Base-by-base conservation (phyloP, 2,113 vertebrate species). In the Mola mola region DNA sequence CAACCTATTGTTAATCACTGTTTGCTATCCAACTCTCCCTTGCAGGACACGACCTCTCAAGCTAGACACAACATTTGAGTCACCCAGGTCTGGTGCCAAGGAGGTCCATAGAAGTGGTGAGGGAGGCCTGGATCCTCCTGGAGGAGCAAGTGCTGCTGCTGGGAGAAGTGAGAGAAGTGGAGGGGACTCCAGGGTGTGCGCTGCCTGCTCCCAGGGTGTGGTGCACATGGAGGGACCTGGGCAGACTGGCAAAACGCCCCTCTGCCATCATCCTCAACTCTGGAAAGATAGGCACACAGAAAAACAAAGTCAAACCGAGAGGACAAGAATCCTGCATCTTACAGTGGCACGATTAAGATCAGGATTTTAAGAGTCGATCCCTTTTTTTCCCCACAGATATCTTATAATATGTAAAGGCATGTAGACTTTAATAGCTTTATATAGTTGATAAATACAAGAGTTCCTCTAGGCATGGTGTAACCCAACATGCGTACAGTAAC, bases 81-180 rank as follows among this genome's bases (percentile, higher is more conserved):
- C 48, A 90, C 88, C 80, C 78, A 2, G 93, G 79, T 76, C 92
- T 94, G 82, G 93, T 92, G 88, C 93, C 94, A 75, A 97, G 87
- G 51, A 96, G 94, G 85, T 99, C 97, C 97, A 98, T 97, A 67
- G 97, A 96, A 5, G 95, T 92, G 71, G 92, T 86, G 52, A 98
- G 75, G 10, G 87, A 81, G 4, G 58, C 43, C 75, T 85, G 87
- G 15, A 79, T 59, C 43, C 74, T 83, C 55, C 75, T 77, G 48
- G 88, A 72, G 37, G 84, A 28, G 75, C 55, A 70, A 40, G 40
- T 34, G 55, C 34, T 49, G 38, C 41, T 55, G 22, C 38, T 38
- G 20, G 79, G 51, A 43, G 40, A 21, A 6, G 47, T 64, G 0
- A 72, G 55, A 7, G 81, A 20, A 15, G 38, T 28, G 25, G 48